A percentile compares a stretch with the other conserved stretches of the same genome.
These are phyloP conservation scores for Apeira syringaria DNA, from an alignment of 2,888 invertebrate genomes.

Conservation along the genomic window DNA sequence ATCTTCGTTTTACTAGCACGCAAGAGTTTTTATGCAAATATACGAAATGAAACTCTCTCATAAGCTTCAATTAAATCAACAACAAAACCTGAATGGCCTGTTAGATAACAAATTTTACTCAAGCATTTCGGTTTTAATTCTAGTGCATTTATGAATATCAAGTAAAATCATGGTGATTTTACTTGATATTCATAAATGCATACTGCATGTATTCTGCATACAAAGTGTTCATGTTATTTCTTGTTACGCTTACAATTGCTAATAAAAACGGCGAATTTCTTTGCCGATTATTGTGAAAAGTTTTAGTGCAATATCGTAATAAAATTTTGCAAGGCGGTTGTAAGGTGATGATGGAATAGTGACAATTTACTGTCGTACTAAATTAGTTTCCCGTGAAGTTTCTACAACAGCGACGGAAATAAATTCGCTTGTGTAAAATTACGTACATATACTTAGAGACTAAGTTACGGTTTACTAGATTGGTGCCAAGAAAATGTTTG, in stretches of 20 bases:
- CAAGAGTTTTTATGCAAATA: too few species aligned
- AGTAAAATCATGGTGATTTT: too few species aligned
- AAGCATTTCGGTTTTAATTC: background rate
- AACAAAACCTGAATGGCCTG: background rate
- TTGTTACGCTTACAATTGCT: slow-evolving; percentile 26
- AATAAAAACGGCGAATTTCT: slow-evolving; percentile 27
- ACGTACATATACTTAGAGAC: too few species aligned
- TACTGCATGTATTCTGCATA: slow-evolving; percentile 19
- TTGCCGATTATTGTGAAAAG: too few species aligned
- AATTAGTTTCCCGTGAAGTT: too few species aligned
- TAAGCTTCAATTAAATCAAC: slow-evolving; percentile 11
- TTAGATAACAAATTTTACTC: slow-evolving; percentile 2
- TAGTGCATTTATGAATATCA: background rate
- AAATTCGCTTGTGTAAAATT: slow-evolving; percentile 37
- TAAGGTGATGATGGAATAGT: slow-evolving; percentile 31
- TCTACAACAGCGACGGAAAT: slow-evolving; percentile 43
- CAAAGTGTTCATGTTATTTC: slow-evolving; percentile 12
- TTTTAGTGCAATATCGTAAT: slow-evolving; percentile 34
- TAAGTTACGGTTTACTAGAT: too few species aligned
- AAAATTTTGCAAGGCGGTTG: slow-evolving; percentile 37
- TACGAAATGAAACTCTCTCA: background rate
- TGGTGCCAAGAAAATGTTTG: too few species aligned
- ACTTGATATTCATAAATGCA: too few species aligned
- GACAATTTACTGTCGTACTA: slow-evolving; percentile 31
- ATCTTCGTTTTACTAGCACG: background rate